phyloP scores from a whole-genome alignment of 2,888 invertebrate genomes.

The Stenodera caucasica region DNA sequence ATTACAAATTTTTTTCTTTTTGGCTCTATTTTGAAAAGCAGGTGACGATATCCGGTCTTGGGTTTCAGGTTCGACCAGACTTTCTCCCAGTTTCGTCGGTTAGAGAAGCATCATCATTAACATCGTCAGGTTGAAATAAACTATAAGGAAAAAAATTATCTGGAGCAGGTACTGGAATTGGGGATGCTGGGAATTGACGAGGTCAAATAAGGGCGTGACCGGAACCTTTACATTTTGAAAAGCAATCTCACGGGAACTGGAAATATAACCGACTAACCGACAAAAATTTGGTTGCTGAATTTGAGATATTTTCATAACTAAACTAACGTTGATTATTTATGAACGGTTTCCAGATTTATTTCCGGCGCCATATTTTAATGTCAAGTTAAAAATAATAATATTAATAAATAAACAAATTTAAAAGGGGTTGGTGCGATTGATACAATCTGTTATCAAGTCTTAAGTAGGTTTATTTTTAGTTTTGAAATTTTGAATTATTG shows the following conservation, averaged over 20 bases:
- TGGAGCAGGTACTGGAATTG: conserved; percentile 24
- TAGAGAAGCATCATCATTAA: no score
- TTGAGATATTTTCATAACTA: no score
- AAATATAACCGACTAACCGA: conserved; percentile 21
- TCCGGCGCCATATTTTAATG: not conserved
- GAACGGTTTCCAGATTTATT: not conserved
- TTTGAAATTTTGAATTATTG: not conserved
- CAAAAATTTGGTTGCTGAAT: no score
- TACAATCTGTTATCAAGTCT: not conserved
- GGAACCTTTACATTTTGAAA: conserved; percentile 11
- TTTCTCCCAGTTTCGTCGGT: conserved; percentile 21
- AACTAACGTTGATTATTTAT: not conserved
- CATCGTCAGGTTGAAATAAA: conserved; percentile 21
- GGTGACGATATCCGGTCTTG: conserved; percentile 23
- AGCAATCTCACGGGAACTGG: conserved; percentile 17
- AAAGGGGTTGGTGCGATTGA: not conserved
- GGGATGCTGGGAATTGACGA: conserved; percentile 14
- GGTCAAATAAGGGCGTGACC: conserved; percentile 23
- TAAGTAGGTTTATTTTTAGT: not conserved
- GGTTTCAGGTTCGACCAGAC: conserved; percentile 14
- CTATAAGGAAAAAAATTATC: not conserved
- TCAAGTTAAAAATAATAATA: not conserved
- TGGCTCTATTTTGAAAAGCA: conserved; percentile 14
- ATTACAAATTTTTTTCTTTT: no score
- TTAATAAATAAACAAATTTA: not conserved